Evolutionary conservation across 2,888 invertebrate genomes (phyloP).

Genomic region (Ditula angustiorana): DNA sequence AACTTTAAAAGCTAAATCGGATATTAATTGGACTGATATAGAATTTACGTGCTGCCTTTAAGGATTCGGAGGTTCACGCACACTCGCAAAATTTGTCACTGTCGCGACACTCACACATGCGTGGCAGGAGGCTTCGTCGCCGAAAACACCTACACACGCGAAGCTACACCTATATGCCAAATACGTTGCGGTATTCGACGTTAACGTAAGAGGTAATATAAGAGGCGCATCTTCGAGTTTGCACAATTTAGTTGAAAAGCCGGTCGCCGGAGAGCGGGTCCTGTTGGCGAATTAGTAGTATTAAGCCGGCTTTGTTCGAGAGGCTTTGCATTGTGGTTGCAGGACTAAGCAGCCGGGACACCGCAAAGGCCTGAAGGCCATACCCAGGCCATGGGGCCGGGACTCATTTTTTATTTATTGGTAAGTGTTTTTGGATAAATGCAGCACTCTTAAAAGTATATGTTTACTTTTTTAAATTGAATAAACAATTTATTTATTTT

Average conservation of each 20-base stretch:
- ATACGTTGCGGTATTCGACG: slow-evolving; percentile 82
- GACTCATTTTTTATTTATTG: slow-evolving; percentile 71
- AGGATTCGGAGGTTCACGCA: slow-evolving; percentile 40
- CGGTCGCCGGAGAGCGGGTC: slow-evolving; percentile 77
- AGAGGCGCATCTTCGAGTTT: slow-evolving; percentile 84
- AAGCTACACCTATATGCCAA: slow-evolving; percentile 72
- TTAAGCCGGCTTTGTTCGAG: slow-evolving; percentile 56
- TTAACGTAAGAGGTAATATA: slow-evolving; percentile 84
- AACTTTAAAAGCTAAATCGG: slow-evolving; percentile 43
- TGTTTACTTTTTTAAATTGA: too few relatives aligned
- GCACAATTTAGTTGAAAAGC: slow-evolving; percentile 83
- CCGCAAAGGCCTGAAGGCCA: slow-evolving; percentile 61
- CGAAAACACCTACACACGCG: slow-evolving; percentile 71
- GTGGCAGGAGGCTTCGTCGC: slow-evolving; percentile 60
- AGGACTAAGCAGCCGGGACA: slow-evolving; percentile 12
- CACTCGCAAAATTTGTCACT: slow-evolving; percentile 49
- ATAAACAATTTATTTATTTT: too few relatives aligned
- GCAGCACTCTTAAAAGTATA: neutral
- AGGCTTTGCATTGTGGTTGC: slow-evolving; percentile 59
- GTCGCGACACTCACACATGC: slow-evolving; percentile 56
- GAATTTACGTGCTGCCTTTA: slow-evolving; percentile 47
- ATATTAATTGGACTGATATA: slow-evolving; percentile 50
- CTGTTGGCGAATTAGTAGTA: slow-evolving; percentile 73
- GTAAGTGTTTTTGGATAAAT: slow-evolving; percentile 58
- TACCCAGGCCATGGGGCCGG: slow-evolving; percentile 80